Base-by-base conservation (phyloP, 37 sponge, comb jelly and placozoan species). In the Beroe ovata region DNA sequence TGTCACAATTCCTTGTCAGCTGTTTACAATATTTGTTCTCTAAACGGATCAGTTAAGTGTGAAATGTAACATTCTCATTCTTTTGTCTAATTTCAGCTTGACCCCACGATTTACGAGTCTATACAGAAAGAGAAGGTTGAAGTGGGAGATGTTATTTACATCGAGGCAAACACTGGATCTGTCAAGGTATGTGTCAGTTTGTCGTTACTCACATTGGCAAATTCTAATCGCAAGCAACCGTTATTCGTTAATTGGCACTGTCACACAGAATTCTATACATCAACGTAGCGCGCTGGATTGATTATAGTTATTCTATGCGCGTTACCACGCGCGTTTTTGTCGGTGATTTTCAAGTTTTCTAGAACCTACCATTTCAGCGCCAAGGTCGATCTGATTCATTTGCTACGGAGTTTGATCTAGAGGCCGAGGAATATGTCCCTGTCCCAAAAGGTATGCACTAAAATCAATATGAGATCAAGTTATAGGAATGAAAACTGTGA, bases 371-470 rank as follows among this genome's bases (percentile, higher is more conserved):
- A 66, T 63, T 89, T 63, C 64, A 89, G 90, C 90, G 99, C 21
- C 99, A 95, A 71, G 99, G 99, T 18, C 89, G 99, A 22, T 97
- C 95, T 38, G 99, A 97, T 89, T 92, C 96, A 11, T 97, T 92
- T 42, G 99, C 99, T 0, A 95, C 99, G 0, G 99, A 97, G 91
- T 97, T 95, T 89, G 99, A 97, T 71, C 88, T 97, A 20, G 99
- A 97, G 91, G 99, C 99, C 0, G 99, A 97, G 90, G 99, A 97
- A 90, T 97, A 97, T 60, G 99, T 97, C 0, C 99, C 99, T n/a
- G 92, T 97, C 19, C 99, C 99, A 23, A 97, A 97, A 61, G 99
- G 84, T 77, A 26, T 41, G 38, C 41, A 25, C 20, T 35, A 33
- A 11, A 11, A 11, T 6, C 11, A 47, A 11, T 16, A 47, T 47